A percentile compares a stretch with the other conserved stretches of the same genome.
Evolutionary conservation across 2,797 vertebrate genomes (phyloP).

Genomic region (Labroides dimidiatus): DNA sequence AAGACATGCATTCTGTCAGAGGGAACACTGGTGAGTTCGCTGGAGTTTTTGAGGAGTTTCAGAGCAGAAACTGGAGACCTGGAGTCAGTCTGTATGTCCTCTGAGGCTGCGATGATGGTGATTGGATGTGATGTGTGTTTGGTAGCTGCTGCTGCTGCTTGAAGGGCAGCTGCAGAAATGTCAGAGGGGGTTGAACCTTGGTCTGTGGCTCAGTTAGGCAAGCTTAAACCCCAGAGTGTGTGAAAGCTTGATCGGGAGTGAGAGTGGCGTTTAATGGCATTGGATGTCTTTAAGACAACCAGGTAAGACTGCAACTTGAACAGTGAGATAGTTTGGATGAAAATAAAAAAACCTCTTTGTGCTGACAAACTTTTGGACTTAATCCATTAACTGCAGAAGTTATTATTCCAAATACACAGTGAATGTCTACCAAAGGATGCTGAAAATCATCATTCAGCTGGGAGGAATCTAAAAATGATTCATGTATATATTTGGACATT

Average conservation of each 20-base stretch:
- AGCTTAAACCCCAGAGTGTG: conserved; percentile 41
- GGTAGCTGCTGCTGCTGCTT: conserved; percentile 75
- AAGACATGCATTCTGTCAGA: conserved; percentile 34
- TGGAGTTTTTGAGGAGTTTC: conserved; percentile 40
- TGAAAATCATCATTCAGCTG: no score
- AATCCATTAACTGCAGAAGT: no score
- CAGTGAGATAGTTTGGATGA: not conserved
- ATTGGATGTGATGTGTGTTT: conserved; percentile 78
- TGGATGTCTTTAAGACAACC: conserved; percentile 32
- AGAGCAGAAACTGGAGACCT: conserved; percentile 68
- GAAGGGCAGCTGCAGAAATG: conserved; percentile 70
- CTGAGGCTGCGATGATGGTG: conserved; percentile 72
- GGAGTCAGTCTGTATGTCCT: conserved; percentile 60
- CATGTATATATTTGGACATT: no score
- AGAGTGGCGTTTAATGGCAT: conserved; percentile 48
- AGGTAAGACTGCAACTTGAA: conserved; percentile 33
- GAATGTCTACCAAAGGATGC: no score
- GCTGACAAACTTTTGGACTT: not conserved
- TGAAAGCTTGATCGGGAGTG: conserved; percentile 40
- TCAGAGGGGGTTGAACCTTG: conserved; percentile 58
- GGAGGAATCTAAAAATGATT: no score
- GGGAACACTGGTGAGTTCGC: conserved; percentile 26
- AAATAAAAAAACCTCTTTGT: not conserved
- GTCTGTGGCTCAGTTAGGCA: conserved; percentile 52
- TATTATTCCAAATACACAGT: no score